A percentile compares a stretch with the other conserved stretches of the same genome.
Evolutionary conservation across 2,797 vertebrate species (phyloP).

Genomic region (Neosilurus mollespiculum): DNA sequence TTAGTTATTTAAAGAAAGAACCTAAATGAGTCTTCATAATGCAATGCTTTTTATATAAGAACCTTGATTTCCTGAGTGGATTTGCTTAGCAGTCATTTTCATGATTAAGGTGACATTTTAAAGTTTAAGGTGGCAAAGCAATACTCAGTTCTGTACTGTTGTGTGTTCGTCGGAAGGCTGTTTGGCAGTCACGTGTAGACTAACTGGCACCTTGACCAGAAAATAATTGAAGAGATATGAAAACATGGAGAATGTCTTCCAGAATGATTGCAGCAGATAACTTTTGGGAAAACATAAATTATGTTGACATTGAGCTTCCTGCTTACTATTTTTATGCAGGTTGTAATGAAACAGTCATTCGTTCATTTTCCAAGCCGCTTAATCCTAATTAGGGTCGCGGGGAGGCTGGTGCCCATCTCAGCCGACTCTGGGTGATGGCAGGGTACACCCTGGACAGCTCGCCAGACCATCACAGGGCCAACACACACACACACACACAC

Average conservation of each 20-base stretch:
- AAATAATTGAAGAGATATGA: neutral
- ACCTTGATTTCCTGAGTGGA: conserved; percentile 6
- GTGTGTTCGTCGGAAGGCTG: too few species aligned
- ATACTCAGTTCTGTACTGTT: neutral
- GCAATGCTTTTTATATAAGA: neutral
- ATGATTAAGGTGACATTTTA: conserved; percentile 11
- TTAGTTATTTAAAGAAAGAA: conserved; percentile 16
- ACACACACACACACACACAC: too few species aligned
- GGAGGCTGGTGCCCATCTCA: too few species aligned
- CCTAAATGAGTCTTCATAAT: conserved; percentile 27
- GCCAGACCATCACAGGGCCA: too few species aligned
- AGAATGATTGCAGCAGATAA: too few species aligned
- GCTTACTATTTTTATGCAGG: neutral
- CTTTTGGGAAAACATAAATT: neutral
- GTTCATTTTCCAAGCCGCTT: too few species aligned
- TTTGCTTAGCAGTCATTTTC: conserved; percentile 4
- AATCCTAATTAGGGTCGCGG: too few species aligned
- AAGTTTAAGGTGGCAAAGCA: neutral
- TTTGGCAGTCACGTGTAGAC: neutral
- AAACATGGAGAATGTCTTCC: neutral
- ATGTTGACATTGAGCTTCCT: neutral
- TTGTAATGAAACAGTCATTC: neutral
- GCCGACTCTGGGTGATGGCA: too few species aligned
- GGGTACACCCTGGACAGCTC: too few species aligned
- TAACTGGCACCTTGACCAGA: neutral